Evolutionary conservation across 2,797 vertebrate genomes (phyloP).

Genomic region (Trichosurus vulpecula): DNA sequence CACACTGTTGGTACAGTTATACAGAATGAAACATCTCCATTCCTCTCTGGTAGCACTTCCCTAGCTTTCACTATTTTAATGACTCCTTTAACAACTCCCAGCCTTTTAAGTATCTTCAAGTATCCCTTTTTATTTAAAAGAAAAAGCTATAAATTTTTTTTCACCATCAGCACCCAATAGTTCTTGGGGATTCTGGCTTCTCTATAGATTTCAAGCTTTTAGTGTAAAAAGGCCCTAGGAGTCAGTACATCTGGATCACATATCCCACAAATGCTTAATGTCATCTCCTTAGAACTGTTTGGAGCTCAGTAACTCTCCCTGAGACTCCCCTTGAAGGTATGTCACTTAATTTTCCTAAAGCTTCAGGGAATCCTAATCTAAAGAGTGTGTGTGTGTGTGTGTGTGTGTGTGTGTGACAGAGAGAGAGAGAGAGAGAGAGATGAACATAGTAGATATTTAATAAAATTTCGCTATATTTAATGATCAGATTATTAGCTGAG

Average conservation of each 20-base stretch:
- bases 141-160: no score
- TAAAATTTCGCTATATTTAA: not conserved
- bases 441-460: not conserved
- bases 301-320: not conserved
- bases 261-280: not conserved
- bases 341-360: not conserved
- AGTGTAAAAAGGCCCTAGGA: not conserved
- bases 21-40: not conserved
- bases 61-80: not conserved
- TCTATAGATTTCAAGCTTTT: not conserved
- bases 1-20: constrained; percentile 30
- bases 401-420: no score
- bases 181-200: not conserved
- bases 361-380: not conserved
- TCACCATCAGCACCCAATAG: not conserved
- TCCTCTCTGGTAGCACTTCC: not conserved
- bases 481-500: not conserved
- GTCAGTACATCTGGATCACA: not conserved
- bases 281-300: not conserved
- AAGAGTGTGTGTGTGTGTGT: no score
- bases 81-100: not conserved
- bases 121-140: not conserved
- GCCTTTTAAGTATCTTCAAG: not conserved
- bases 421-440: no score
- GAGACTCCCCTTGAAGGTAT: not conserved